Base-by-base conservation (phyloP, 1,140 invertebrate species). In the Cheumatopsyche charites region DNA sequence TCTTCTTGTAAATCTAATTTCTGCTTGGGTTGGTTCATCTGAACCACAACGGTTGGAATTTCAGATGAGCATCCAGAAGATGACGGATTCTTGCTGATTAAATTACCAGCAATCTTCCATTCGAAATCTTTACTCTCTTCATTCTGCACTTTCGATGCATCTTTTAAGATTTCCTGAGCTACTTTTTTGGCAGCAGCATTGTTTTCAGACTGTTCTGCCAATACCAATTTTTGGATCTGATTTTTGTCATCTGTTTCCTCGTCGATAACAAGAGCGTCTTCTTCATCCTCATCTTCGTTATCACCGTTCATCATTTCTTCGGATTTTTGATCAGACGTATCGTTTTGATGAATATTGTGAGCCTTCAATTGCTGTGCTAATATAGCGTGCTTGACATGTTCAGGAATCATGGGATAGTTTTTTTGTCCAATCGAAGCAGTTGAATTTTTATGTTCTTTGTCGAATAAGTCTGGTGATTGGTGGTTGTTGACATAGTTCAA, bases 311-410 rank as follows among this genome's bases (percentile, higher is more conserved):
- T 80, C 9, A 81, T 66, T 62, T 47, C n/a, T 13, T 82, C 47
- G 81, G 75, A 85, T 79, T 79, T 85, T 36, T 36, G 29, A 36
- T 36, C 29, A 36, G n/a, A n/a, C 75, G 71, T 84, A 62, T 77
- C 81, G 36, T 83, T 81, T 7, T 26, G 19, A 19, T 29, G 76
- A 52, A 76, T 78, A 70, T 86, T 78, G 17, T 86, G 85, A 73
- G 85, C 85, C 77, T 92, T 91, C 15, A 93, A 80, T 75, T 93
- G 91, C 74, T 93, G 90, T 6, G 91, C 89, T 67, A 92, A 72
- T 63, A 94, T 89, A 0, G 92, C 92, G 67, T 89, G 91, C 74
- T 93, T 92, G 0, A 94, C 89, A 71, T 93, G 88, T 67, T 92
- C 90, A 5, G 90, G 88, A 23, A 91, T 87, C 17, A 84, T 82